phyloP scores from a whole-genome alignment of 2,113 vertebrate genomes.

The Thalassoma bifasciatum region DNA sequence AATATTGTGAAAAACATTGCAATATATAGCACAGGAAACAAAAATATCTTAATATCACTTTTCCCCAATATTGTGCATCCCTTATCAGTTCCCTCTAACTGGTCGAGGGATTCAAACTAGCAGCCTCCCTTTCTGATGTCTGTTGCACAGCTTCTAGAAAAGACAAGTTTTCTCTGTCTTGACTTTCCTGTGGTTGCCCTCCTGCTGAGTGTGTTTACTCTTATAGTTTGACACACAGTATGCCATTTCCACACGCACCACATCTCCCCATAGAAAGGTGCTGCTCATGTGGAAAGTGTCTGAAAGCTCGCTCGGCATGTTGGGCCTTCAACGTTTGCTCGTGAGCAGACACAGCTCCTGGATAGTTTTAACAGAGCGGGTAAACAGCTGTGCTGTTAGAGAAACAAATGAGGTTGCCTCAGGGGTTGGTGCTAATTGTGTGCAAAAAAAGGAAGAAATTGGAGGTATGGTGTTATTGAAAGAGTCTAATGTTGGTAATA shows the following conservation, averaged over 20 bases:
- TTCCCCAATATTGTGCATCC: too few relatives aligned
- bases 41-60: too few relatives aligned
- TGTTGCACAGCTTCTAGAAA: neutral
- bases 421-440: neutral
- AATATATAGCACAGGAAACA: too few relatives aligned
- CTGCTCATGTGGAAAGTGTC: constrained; percentile 39
- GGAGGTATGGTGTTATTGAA: neutral
- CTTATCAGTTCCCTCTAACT: too few relatives aligned
- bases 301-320: constrained; percentile 16
- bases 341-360: neutral
- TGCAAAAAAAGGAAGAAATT: constrained; percentile 12
- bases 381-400: constrained; percentile 48
- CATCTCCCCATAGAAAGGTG: constrained; percentile 28
- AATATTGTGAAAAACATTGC: too few relatives aligned
- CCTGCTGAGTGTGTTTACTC: constrained; percentile 35
- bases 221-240: constrained; percentile 30
- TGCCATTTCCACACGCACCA: constrained; percentile 18
- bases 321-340: constrained; percentile 1
- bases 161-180: constrained; percentile 34
- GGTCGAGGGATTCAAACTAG: constrained; percentile 35
- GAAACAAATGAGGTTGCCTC: constrained; percentile 41
- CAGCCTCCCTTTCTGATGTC: constrained; percentile 14
- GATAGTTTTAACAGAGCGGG: constrained; percentile 46
- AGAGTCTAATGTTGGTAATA: constrained; percentile 18
- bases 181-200: constrained; percentile 18